Evolutionary conservation across 2,797 vertebrate species (phyloP).

Genomic region (Malurus splendens): DNA sequence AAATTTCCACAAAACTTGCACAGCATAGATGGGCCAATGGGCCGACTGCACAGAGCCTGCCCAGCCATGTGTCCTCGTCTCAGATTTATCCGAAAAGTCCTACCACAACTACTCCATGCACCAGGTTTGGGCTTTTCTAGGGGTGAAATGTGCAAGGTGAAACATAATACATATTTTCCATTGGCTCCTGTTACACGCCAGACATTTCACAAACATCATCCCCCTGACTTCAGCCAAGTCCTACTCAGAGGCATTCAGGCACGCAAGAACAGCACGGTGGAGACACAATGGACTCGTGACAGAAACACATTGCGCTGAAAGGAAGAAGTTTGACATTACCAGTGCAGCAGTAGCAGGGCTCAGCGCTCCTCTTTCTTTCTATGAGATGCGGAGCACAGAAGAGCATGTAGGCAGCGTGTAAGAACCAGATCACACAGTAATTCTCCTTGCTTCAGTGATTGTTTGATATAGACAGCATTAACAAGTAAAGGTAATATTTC

Average conservation of each 20-base stretch:
- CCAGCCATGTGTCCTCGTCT: accelerated
- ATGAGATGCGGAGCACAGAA: constrained; percentile 70
- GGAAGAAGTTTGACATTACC: constrained; percentile 72
- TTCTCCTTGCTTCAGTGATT: constrained; percentile 68
- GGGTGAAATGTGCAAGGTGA: background rate
- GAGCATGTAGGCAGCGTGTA: constrained; percentile 67
- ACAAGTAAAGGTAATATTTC: constrained; percentile 72
- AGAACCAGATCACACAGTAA: constrained; percentile 69
- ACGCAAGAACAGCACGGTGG: background rate
- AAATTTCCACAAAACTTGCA: background rate
- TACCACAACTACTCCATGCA: accelerated
- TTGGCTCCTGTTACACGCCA: background rate
- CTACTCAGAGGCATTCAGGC: constrained; percentile 20
- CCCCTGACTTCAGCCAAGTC: background rate
- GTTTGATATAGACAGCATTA: constrained; percentile 82
- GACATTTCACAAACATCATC: background rate
- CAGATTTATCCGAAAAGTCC: background rate
- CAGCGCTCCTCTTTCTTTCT: constrained; percentile 67
- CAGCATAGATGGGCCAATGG: accelerated
- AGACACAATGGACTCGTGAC: background rate
- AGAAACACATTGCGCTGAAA: constrained; percentile 46
- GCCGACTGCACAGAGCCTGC: accelerated
- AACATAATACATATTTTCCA: background rate
- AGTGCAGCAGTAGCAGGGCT: constrained; percentile 60
- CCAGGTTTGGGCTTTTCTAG: background rate